Conservation (phyloP, 2,888 invertebrate species). For the Drosophila meridiana region DNA sequence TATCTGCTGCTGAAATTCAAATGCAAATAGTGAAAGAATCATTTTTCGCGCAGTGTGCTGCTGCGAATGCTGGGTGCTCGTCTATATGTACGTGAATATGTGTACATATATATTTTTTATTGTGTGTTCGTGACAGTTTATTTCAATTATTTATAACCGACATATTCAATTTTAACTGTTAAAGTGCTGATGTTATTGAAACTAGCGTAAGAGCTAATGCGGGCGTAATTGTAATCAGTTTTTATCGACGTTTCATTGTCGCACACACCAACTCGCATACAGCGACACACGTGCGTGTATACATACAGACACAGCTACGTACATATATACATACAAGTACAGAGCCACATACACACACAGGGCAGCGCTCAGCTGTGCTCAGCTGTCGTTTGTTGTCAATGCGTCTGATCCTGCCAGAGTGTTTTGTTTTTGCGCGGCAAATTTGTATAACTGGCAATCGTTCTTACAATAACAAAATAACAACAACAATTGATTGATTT, state of each 20-base stretch:
- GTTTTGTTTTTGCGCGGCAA: slow-evolving; percentile 52
- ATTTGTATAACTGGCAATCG: slow-evolving; percentile 18
- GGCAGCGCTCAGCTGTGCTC: slow-evolving; percentile 67
- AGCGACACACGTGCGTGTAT: slow-evolving; percentile 50
- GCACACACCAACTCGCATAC: slow-evolving; percentile 32
- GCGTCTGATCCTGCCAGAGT: slow-evolving; percentile 55
- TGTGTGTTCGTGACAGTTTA: slow-evolving; percentile 51
- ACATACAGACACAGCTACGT: slow-evolving; percentile 19
- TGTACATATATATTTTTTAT: slow-evolving; percentile 40
- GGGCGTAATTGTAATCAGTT: slow-evolving; percentile 26
- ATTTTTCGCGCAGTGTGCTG: slow-evolving; percentile 58
- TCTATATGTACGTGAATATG: slow-evolving; percentile 43
- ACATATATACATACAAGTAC: slow-evolving; percentile 10
- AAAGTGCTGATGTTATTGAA: slow-evolving; percentile 27
- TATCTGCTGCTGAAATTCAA: slow-evolving; percentile 27
- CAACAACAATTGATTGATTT: slow-evolving; percentile 47
- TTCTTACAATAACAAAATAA: slow-evolving; percentile 10
- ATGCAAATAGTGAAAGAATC: slow-evolving; percentile 38
- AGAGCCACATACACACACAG: slow-evolving; percentile 12
- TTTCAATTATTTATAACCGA: slow-evolving; percentile 29
- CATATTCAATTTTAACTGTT: slow-evolving; percentile 31
- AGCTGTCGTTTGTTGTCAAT: slow-evolving; percentile 74
- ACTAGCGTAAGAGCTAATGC: slow-evolving; percentile 18
- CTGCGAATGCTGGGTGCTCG: slow-evolving; percentile 43
- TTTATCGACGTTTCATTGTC: slow-evolving; percentile 62